Base-by-base conservation (phyloP, 2,113 vertebrate genomes). In the Asarcornis scutulata region DNA sequence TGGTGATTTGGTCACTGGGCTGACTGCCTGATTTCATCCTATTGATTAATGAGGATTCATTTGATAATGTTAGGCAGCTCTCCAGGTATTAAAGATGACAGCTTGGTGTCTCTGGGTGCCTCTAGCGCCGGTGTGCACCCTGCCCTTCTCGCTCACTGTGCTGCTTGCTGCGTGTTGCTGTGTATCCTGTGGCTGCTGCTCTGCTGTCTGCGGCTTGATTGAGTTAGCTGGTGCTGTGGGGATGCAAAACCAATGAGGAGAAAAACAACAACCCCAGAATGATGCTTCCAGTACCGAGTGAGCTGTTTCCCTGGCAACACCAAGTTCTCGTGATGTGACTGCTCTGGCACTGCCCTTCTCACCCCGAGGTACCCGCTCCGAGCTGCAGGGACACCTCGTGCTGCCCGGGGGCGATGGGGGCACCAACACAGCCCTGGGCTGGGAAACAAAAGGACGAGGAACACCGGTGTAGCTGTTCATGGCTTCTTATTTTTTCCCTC, bases 261-360 rank as follows among this genome's bases (percentile, higher is more conserved):
- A 20, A 64, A 27, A 79, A 85, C 36, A 94, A 88, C 13, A 91
- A 72, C 53, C 55, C 86, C 50, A 66, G 58, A 48, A 74, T 1
- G 62, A 59, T 59, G 58, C 31, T 91, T 21, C 64, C 83, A 64
- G 88, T 31, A 36, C 60, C 29, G 18, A 86, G 64, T 2, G 25
- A 90, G 58, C 68, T 55, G 92, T 94, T 97, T 85, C 92, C 83
- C 40, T 46, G 58, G 91, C 83, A 94, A 89, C 93, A 21, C 2
- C 1, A 91, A 94, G n/a, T 86, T 93, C 74, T 73, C 22, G 29
- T 0, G 0, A 13, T 20, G 21, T 1, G 3, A 11, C 71, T 76
- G 92, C 77, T 89, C 83, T 63, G 10, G 32, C 14, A 6, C 20
- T 76, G 83, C 83, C 79, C 76, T 91, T 53, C 52, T 60, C 69